Evolutionary conservation across 2,888 invertebrate species (phyloP).

Genomic region (Leptinotarsa haldemani): DNA sequence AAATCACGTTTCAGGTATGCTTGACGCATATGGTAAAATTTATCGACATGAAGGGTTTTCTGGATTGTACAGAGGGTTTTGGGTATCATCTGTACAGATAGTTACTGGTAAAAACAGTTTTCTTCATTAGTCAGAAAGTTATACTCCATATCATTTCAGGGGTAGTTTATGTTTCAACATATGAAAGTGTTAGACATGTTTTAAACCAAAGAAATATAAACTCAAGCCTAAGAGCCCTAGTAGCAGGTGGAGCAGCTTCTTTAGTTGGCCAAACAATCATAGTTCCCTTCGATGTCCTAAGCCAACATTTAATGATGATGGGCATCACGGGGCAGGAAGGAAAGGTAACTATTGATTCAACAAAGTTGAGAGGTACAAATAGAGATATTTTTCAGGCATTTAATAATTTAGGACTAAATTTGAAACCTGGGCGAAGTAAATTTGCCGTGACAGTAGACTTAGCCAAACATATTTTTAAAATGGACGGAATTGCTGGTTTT

Average conservation of each 20-base stretch:
- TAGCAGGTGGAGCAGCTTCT: slow-evolving; percentile 92
- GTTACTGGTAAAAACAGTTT: slow-evolving; percentile 61
- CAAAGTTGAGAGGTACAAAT: slow-evolving; percentile 15
- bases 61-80: slow-evolving; percentile 94
- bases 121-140: background rate
- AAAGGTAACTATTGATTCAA: slow-evolving; percentile 48
- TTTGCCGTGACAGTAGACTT: slow-evolving; percentile 80
- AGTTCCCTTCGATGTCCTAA: slow-evolving; percentile 96
- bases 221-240: slow-evolving; percentile 79
- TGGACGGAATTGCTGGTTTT: slow-evolving; percentile 88
- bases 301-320: slow-evolving; percentile 96
- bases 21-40: slow-evolving; percentile 91
- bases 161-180: slow-evolving; percentile 93
- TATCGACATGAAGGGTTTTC: slow-evolving; percentile 84
- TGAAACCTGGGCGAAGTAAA: slow-evolving; percentile 73
- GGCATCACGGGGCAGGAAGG: slow-evolving; percentile 68
- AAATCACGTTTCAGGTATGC: slow-evolving; percentile 70
- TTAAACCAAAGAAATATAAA: slow-evolving; percentile 76
- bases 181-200: slow-evolving; percentile 89
- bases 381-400: slow-evolving; percentile 62
- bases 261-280: slow-evolving; percentile 94
- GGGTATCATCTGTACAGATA: slow-evolving; percentile 86
- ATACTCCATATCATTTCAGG: slow-evolving; percentile 69
- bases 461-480: slow-evolving; percentile 79
- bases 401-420: slow-evolving; percentile 81